These are phyloP conservation scores for Grammomys surdaster DNA, from an alignment of 2,113 vertebrate species.

Conservation along the genomic window DNA sequence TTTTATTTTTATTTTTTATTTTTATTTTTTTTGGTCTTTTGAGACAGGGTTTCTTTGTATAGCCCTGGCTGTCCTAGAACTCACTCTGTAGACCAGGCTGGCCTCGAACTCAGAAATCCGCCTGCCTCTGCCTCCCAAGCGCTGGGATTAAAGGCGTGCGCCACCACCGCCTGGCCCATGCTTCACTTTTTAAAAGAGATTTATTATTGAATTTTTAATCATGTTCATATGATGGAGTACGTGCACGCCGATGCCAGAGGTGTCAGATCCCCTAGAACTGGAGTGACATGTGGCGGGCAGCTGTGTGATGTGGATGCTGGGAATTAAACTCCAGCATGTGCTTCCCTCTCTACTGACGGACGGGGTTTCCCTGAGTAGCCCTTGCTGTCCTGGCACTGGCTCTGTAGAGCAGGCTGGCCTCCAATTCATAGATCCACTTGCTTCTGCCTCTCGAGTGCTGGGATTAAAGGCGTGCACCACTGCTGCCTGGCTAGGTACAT, in stretches of 20 bases:
- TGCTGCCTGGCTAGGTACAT: neutral
- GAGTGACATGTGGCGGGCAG: neutral
- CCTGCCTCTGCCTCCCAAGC: neutral
- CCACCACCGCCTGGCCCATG: neutral
- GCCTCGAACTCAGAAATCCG: too few relatives aligned
- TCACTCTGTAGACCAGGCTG: too few relatives aligned
- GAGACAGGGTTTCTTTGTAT: too few relatives aligned
- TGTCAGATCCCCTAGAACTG: neutral
- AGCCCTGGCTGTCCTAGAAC: too few relatives aligned
- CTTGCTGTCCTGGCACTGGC: neutral
- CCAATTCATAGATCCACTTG: neutral
- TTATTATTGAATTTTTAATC: neutral
- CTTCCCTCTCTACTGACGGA: neutral
- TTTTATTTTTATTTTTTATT: too few relatives aligned
- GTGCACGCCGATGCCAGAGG: neutral
- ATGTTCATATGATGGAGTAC: neutral
- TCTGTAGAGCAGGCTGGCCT: neutral
- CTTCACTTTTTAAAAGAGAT: neutral
- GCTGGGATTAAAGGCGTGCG: neutral
- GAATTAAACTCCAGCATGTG: neutral
- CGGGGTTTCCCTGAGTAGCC: neutral
- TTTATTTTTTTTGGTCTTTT: too few relatives aligned
- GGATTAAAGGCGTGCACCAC: neutral
- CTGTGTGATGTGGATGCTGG: neutral
- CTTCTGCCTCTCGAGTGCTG: neutral